Evolutionary conservation across 2,113 vertebrate genomes (phyloP).

Genomic region (Sceloporus tristichus): DNA sequence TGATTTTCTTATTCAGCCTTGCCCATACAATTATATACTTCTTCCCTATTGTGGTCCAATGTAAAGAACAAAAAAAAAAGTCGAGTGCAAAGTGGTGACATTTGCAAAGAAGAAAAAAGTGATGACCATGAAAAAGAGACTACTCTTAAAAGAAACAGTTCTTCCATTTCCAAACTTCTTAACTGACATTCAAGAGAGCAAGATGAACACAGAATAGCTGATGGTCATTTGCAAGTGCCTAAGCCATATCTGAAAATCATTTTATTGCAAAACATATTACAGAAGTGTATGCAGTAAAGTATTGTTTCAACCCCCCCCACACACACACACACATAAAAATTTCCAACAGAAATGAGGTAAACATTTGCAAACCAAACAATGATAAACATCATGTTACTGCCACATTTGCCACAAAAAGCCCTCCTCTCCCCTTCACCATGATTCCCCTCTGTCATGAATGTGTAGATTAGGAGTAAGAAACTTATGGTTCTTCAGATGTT

Average conservation of each 20-base stretch:
- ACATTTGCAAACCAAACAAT: slow-evolving; percentile 3
- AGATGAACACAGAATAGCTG: slow-evolving; percentile 71
- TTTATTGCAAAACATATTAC: slow-evolving; percentile 72
- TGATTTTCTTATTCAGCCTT: slow-evolving; percentile 59
- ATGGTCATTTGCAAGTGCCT: slow-evolving; percentile 71
- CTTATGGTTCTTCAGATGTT: not conserved
- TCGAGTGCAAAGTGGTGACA: slow-evolving; percentile 73
- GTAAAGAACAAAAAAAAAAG: slow-evolving; percentile 79
- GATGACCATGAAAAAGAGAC: slow-evolving; percentile 75
- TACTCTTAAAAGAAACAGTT: slow-evolving; percentile 75
- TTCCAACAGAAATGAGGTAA: slow-evolving; percentile 57
- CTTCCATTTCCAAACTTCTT: slow-evolving; percentile 74
- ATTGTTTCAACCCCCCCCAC: slow-evolving; percentile 21
- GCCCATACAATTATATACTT: slow-evolving; percentile 59
- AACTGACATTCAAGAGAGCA: slow-evolving; percentile 72
- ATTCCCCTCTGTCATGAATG: not conserved
- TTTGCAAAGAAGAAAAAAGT: slow-evolving; percentile 59
- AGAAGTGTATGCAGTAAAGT: slow-evolving; percentile 66
- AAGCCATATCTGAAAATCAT: slow-evolving; percentile 69
- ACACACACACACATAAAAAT: slow-evolving; percentile 26
- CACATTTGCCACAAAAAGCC: slow-evolving; percentile 38
- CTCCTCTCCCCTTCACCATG: not conserved
- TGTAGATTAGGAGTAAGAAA: not conserved
- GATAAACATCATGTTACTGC: slow-evolving; percentile 51
- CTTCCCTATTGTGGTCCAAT: slow-evolving; percentile 72